phyloP scores from a whole-genome alignment of 2,888 invertebrate genomes.

The Eutolmus rufibarbis region DNA sequence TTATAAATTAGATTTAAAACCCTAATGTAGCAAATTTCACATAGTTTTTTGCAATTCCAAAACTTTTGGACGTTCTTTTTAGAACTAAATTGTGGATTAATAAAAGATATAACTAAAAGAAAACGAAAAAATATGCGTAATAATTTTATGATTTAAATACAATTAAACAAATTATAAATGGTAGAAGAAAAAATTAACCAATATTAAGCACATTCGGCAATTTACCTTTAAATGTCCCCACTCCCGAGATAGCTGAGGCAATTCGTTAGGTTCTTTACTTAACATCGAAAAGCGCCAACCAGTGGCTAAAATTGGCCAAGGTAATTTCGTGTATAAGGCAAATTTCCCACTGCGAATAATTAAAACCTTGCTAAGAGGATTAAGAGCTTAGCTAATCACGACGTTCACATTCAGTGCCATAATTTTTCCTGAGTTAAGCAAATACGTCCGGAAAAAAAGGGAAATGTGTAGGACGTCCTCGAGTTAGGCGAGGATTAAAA shows the following conservation, averaged over 20 bases:
- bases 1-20: too few relatives aligned
- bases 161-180: background rate
- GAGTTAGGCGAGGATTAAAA: background rate
- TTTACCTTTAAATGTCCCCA: background rate
- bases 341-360: constrained; percentile 17
- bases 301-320: background rate
- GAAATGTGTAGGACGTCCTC: background rate
- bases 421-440: background rate
- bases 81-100: too few relatives aligned
- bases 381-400: constrained; percentile 4
- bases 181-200: background rate
- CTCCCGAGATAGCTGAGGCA: background rate
- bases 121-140: too few relatives aligned
- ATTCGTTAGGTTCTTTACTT: background rate
- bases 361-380: constrained; percentile 14
- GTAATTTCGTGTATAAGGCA: background rate
- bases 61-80: too few relatives aligned
- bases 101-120: too few relatives aligned
- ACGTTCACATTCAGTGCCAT: background rate
- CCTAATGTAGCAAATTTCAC: too few relatives aligned
- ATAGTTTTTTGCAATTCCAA: too few relatives aligned
- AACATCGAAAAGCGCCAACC: background rate
- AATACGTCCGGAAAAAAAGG: background rate
- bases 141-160: background rate
- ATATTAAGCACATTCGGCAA: background rate